Evolutionary conservation across 2,797 vertebrate species (phyloP).

Genomic region (Cottoperca gobio): DNA sequence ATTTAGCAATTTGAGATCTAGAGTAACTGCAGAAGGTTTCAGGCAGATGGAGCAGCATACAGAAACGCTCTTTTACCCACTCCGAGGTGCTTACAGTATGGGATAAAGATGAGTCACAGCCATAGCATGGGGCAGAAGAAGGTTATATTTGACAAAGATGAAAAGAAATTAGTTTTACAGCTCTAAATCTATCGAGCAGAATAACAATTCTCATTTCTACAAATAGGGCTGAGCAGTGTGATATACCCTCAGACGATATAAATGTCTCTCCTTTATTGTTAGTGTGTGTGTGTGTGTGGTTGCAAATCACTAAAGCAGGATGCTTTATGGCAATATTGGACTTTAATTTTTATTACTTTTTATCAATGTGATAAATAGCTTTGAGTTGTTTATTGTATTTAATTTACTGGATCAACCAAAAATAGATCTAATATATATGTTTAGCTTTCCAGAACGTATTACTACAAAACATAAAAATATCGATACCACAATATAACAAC

Average conservation of each 20-base stretch:
- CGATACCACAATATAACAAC: not conserved
- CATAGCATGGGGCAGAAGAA: not conserved
- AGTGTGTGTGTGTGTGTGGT: not conserved
- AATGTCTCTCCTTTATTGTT: not conserved
- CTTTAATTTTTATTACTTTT: not conserved
- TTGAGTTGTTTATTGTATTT: not conserved
- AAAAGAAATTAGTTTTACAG: not conserved
- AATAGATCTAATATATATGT: not conserved
- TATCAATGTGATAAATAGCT: not conserved
- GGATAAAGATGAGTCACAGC: conserved; percentile 30
- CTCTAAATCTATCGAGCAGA: conserved; percentile 1
- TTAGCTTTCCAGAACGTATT: not conserved
- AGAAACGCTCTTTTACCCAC: conserved; percentile 7
- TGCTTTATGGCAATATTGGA: not conserved
- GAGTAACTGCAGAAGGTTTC: conserved; percentile 5
- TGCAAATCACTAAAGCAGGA: not conserved
- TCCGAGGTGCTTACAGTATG: conserved; percentile 23
- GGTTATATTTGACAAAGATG: not conserved
- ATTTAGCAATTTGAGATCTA: conserved; percentile 15
- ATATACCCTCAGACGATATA: not conserved
- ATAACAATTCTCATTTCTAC: not conserved
- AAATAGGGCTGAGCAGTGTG: not conserved
- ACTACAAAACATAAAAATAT: too few species aligned
- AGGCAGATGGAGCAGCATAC: conserved; percentile 10
- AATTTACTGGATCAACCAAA: not conserved